Percentiles rank a stretch among this genome's conserved stretches.
Evolutionary conservation across 1,140 invertebrate genomes (phyloP).

Genomic region (Battus philenor): DNA sequence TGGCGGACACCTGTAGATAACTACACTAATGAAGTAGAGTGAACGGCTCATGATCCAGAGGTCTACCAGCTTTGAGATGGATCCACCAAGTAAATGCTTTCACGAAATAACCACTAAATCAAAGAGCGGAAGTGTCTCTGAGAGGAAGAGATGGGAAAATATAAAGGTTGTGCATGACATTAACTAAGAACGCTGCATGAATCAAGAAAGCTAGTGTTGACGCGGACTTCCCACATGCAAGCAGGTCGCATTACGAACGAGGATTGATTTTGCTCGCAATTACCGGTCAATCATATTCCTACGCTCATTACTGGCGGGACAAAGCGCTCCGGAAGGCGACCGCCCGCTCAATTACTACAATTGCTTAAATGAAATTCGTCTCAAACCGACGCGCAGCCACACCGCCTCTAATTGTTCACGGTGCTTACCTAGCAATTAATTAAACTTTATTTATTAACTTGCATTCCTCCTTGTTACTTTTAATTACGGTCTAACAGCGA

Average conservation of each 20-base stretch:
- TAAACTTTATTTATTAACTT: constrained; percentile 31
- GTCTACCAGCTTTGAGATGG: no score
- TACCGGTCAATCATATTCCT: constrained; percentile 11
- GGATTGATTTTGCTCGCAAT: constrained; percentile 14
- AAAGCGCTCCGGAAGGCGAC: constrained; percentile 61
- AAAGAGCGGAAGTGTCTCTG: no score
- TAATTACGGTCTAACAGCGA: constrained; percentile 3
- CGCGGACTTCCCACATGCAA: neutral
- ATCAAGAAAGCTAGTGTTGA: no score
- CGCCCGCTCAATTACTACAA: constrained; percentile 65
- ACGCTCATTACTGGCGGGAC: constrained; percentile 26
- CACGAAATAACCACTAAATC: no score
- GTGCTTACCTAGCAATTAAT: constrained; percentile 65
- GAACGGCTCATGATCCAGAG: no score
- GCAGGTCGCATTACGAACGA: neutral
- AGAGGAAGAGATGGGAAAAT: no score
- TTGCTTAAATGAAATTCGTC: constrained; percentile 72
- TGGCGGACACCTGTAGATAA: no score
- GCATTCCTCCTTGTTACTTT: constrained; percentile 28
- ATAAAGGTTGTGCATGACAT: no score
- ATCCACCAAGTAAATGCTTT: no score
- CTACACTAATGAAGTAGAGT: no score
- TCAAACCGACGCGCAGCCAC: constrained; percentile 39
- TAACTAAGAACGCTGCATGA: no score
- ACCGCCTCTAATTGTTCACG: constrained; percentile 67